Evolutionary conservation across 1,140 invertebrate genomes (phyloP).

Genomic region (Scaptomyza hsui): DNA sequence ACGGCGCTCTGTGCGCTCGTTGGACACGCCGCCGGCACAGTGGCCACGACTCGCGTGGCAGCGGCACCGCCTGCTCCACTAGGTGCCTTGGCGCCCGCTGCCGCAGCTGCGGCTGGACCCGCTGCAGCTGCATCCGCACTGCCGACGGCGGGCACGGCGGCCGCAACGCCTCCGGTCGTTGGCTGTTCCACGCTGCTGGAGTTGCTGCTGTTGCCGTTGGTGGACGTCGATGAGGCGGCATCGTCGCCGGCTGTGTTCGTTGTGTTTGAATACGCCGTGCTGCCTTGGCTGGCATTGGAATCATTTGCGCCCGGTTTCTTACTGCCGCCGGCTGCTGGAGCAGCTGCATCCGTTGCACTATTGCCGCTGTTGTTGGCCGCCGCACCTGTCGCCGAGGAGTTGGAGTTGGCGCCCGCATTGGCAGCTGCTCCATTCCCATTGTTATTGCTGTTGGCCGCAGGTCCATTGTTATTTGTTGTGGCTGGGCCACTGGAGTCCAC

Average conservation of each 20-base stretch:
- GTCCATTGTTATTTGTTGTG: slow-evolving; percentile 4
- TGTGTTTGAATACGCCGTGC: slow-evolving; percentile 46
- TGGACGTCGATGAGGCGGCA: slow-evolving; percentile 85
- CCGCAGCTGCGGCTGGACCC: slow-evolving; percentile 60
- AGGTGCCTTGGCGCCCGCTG: slow-evolving; percentile 76
- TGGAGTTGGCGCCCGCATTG: slow-evolving; percentile 24
- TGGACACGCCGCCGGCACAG: slow-evolving; percentile 44
- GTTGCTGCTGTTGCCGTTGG: slow-evolving; percentile 83
- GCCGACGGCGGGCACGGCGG: slow-evolving; percentile 36
- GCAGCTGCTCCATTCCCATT: slow-evolving; percentile 11
- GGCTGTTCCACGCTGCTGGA: slow-evolving; percentile 63
- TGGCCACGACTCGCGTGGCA: slow-evolving; percentile 47
- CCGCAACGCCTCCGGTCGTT: slow-evolving; percentile 42
- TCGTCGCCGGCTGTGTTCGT: slow-evolving; percentile 65
- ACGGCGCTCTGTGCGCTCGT: slow-evolving; percentile 53
- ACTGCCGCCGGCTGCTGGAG: slow-evolving; percentile 24
- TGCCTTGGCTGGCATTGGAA: slow-evolving; percentile 31
- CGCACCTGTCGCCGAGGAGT: slow-evolving; percentile 20
- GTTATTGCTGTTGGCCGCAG: background rate
- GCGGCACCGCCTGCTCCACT: slow-evolving; percentile 33
- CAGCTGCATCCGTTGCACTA: slow-evolving; percentile 21
- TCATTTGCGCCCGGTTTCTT: slow-evolving; percentile 55
- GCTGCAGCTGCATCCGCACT: slow-evolving; percentile 56
- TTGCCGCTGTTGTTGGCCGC: slow-evolving; percentile 21
- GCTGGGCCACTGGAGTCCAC: slow-evolving; percentile 64